These are phyloP conservation scores for Hedya salicella DNA, from an alignment of 2,888 invertebrate species.

Conservation along the genomic window DNA sequence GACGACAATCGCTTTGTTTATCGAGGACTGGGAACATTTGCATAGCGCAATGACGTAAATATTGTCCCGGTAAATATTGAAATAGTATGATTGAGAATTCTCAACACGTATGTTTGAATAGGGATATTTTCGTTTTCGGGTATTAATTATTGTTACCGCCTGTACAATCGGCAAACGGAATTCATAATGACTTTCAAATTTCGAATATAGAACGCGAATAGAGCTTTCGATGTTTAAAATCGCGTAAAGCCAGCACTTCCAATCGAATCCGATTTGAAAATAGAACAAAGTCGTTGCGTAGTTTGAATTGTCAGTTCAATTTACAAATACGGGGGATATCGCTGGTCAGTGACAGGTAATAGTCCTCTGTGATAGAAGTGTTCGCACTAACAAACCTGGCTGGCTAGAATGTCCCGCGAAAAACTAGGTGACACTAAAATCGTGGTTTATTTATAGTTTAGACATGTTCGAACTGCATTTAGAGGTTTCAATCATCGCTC, in stretches of 20 bases:
- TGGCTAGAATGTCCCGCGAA: slow-evolving; percentile 43
- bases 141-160: slow-evolving; percentile 47
- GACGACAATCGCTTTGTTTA: slow-evolving; percentile 60
- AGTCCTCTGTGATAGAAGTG: slow-evolving; percentile 55
- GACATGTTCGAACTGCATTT: slow-evolving; percentile 3
- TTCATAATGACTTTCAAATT: slow-evolving; percentile 24
- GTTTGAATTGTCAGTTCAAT: slow-evolving; percentile 68
- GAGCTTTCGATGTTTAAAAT: slow-evolving; percentile 32
- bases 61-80: slow-evolving; percentile 67
- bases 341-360: slow-evolving; percentile 64
- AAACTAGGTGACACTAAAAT: slow-evolving; percentile 28
- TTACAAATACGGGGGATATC: slow-evolving; percentile 63
- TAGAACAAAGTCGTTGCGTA: slow-evolving; percentile 55
- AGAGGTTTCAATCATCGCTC: neutral
- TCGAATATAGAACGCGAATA: slow-evolving; percentile 22
- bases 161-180: slow-evolving; percentile 7
- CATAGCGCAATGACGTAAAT: slow-evolving; percentile 64
- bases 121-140: slow-evolving; percentile 49
- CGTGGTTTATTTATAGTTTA: slow-evolving; percentile 18
- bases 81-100: slow-evolving; percentile 62
- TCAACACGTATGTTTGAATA: slow-evolving; percentile 44
- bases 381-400: slow-evolving; percentile 48
- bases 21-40: slow-evolving; percentile 63
- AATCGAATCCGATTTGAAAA: slow-evolving; percentile 53
- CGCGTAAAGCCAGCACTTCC: slow-evolving; percentile 23